Evolutionary conservation across 2,797 vertebrate genomes (phyloP), one percentile per base, ranked within the genome.

Genomic region (Thamnophis elegans): DNA sequence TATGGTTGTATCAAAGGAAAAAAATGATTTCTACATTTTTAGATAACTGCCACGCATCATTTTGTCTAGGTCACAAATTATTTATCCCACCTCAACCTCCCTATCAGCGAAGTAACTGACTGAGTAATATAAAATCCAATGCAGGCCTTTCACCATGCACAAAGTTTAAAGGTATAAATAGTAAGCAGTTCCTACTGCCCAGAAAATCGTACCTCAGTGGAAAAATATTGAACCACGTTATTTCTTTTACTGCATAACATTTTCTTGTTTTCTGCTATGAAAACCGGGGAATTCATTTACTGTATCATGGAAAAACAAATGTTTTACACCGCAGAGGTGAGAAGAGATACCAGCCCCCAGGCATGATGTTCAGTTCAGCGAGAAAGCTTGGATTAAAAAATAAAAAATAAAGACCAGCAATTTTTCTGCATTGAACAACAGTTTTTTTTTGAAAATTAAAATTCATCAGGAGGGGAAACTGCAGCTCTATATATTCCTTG

Each of bases 101-200:
- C 92, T 95, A 95, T 96, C 96, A 97, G 96, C 91, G 94, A 94
- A 92, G 92, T 97, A 97, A 97, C 96, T 97, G 95, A 94, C 95
- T 97, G 95, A 96, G 89, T 95, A 96, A 96, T 94, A 95, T 85
- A 95, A 96, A 97, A 95, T 59, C 87, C 68, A 91, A 94, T 95
- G 95, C 93, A 95, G 88, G 85, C 56, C 85, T 96, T 96, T 95
- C 96, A 78, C 73, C 89, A 87, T 89, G 92, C 65, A 95, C 73
- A 96, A 94, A 94, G 95, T 87, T 95, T 93, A 93, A 91, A 92
- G 87, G 93, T 90, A 89, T 94, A 94, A 96, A 94, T 62, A 94
- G 78, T 94, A 96, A 94, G 62, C 25, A 91, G 88, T 87, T 93
- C 60, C 86, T 78, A 85, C 85, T 62, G 55, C 95, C 94, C 51